Evolutionary conservation across 2,113 vertebrate species (phyloP).

Genomic region (Hippocampus mohnikei): DNA sequence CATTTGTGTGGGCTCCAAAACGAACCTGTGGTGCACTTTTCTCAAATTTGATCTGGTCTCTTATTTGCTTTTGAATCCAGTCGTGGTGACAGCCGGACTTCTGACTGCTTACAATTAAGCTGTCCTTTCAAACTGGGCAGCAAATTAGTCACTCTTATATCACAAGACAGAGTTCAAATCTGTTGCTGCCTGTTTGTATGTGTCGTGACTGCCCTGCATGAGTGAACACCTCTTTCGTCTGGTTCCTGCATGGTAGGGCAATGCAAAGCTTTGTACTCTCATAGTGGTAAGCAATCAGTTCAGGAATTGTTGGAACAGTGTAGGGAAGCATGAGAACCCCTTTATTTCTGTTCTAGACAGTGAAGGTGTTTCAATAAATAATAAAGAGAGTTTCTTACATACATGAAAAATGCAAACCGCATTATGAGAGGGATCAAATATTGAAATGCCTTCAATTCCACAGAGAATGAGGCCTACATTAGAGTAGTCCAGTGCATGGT

Average conservation of each 20-base stretch:
- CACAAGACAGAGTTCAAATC: neutral
- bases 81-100: neutral
- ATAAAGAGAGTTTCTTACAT: slow-evolving; percentile 54
- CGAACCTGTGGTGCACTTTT: neutral
- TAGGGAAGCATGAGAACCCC: slow-evolving; percentile 27
- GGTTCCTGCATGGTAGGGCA: no score
- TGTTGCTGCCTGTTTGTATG: no score
- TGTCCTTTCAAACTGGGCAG: neutral
- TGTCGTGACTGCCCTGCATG: neutral
- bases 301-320: slow-evolving; percentile 3
- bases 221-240: neutral
- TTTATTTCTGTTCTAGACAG: slow-evolving; percentile 29
- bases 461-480: slow-evolving; percentile 12
- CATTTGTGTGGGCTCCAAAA: neutral
- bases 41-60: neutral
- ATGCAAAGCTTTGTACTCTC: neutral
- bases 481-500: neutral
- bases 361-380: slow-evolving; percentile 52
- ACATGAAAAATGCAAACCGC: slow-evolving; percentile 45
- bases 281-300: neutral
- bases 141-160: neutral
- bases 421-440: slow-evolving; percentile 58
- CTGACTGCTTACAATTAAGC: neutral
- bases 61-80: neutral
- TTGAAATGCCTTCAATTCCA: slow-evolving; percentile 38